Evolutionary conservation across 2,113 vertebrate species (phyloP), one percentile per base, ranked within the genome.

Genomic region (Eublepharis macularius): DNA sequence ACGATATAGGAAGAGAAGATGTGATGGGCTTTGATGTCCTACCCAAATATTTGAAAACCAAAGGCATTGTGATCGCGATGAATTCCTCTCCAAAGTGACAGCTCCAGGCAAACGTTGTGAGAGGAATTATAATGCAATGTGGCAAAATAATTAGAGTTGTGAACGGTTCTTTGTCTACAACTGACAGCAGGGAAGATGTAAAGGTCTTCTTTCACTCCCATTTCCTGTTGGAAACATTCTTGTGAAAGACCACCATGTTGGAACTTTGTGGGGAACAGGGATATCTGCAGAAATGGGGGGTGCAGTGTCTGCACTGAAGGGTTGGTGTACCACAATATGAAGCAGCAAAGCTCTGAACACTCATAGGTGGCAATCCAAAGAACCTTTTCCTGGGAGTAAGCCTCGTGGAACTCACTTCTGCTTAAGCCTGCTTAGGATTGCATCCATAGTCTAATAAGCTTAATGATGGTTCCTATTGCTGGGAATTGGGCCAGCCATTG

Each of bases 1-100:
- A 3, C 39, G 10, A 24, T 9, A 57, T 26, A 69, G 66, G 45
- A 87, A 84, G 36, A 16, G 47, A 68, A 88, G 68, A 72, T 72
- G 60, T 1, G 0, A 81, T 65, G 39, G 69, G 19, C 76, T 90
- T 86, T 87, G 83, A 87, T 86, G 80, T 54, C 83, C 86, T 76
- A 57, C 68, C 39, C 68, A 87, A 72, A 83, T 75, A 83, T 90
- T 83, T 89, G 85, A 83, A 90, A 86, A 86, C 80, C 80, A 83
- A 29, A 57, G 43, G 79, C 73, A 87, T 76, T 79, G 60, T 79
- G 80, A 84, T 83, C 54, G 72, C 0, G 0, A 80, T 26, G 68
- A 63, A 65, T 57, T 76, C 63, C 80, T 66, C 51, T 14, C 60
- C 73, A 79, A 82, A 87, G 49, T 87, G 89, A 86, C 87, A 89